Base-by-base conservation (phyloP, 2,797 vertebrate genomes). In the Chromis chromis region DNA sequence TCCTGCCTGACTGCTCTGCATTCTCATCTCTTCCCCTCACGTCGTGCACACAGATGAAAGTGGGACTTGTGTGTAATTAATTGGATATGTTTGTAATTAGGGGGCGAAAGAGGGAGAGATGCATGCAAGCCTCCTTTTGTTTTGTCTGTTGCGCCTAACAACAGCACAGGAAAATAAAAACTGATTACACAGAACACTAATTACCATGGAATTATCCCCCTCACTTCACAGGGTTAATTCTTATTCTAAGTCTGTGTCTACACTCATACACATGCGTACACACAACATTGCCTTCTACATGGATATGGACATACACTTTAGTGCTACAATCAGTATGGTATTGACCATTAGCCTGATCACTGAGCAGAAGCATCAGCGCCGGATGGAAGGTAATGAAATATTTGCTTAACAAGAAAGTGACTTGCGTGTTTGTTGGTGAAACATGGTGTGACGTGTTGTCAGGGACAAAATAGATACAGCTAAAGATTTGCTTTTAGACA, bases 1-100 rank as follows among this genome's bases (percentile, higher is more conserved):
- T 82, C 79, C 70, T 74, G 84, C 75, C 78, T 58, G 73, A 82
- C 81, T 89, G 73, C 83, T 86, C 71, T 65, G 81, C 77, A 88
- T 88, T 90, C 85, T 76, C 83, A 74, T 88, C 80, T 69, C 64
- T 57, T 46, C 48, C 81, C 57, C 79, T 79, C 77, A 72, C 65
- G 16, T 70, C 10, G 63, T 62, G 81, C 78, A 73, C 81, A 66
- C 86, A 73, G 84, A 91, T 90, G 87, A 92, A 92, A 91, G 88
- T 74, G 21, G 84, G 86, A 89, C 88, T 92, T 81, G 88, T 85
- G 86, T 82, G 90, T 91, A 91, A 93, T 93, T 93, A 93, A 91
- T 92, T 93, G 88, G 87, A 92, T 93, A 90, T 91, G 91, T 93
- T 93, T 91, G 91, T 93, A 93, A 93, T 93, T 91, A 92, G 85